phyloP scores from a whole-genome alignment of 2,888 invertebrate genomes.

The Xanthia icteritia region DNA sequence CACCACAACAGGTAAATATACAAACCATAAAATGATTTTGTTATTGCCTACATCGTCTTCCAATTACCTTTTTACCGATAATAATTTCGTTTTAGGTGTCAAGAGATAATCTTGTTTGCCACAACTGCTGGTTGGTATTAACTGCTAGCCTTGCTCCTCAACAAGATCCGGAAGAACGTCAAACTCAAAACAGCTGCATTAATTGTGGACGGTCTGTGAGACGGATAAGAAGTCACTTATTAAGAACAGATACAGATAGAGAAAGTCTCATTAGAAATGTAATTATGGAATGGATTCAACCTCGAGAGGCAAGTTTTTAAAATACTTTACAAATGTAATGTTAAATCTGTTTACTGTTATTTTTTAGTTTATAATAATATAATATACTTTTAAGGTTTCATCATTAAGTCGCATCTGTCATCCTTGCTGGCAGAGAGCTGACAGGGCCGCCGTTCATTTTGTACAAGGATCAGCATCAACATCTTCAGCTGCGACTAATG shows the following conservation, averaged over 20 bases:
- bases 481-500: constrained; percentile 5
- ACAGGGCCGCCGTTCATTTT: constrained; percentile 14
- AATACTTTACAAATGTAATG: background rate
- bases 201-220: constrained; percentile 11
- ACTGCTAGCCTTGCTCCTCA: constrained; percentile 3
- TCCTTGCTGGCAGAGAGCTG: constrained; percentile 35
- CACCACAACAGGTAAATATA: constrained; percentile 13
- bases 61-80: background rate
- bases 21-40: constrained; percentile 5
- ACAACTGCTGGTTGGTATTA: constrained; percentile 1
- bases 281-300: constrained; percentile 5
- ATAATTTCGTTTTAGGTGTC: constrained; percentile 10
- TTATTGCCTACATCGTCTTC: background rate
- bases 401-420: constrained; percentile 14
- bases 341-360: background rate
- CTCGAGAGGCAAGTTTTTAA: constrained; percentile 9
- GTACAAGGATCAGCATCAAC: constrained; percentile 12
- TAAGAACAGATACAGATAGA: constrained; percentile 7
- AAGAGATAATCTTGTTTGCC: constrained; percentile 8
- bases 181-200: constrained; percentile 3
- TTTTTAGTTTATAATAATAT: constrained; percentile 2
- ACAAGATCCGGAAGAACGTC: constrained; percentile 2
- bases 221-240: constrained; percentile 1
- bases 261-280: constrained; percentile 15
- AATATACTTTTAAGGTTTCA: constrained; percentile 8